Conservation (phyloP, 2,113 vertebrate genomes). For the Semnornis frantzii region DNA sequence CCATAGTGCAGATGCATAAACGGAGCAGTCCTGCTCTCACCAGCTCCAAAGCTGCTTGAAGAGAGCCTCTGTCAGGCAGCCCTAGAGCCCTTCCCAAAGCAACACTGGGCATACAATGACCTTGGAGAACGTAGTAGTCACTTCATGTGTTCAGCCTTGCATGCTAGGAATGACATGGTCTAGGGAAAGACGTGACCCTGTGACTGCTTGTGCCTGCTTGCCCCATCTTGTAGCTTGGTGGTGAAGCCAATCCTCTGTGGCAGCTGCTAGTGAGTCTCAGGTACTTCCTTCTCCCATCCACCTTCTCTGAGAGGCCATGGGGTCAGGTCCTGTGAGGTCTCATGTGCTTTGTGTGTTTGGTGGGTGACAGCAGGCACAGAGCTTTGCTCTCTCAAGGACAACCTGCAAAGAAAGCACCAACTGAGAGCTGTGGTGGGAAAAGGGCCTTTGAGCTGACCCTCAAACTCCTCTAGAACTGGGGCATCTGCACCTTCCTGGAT, state of each 20-base stretch:
- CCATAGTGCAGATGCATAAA: constrained; percentile 36
- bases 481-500: background rate
- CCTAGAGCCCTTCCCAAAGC: background rate
- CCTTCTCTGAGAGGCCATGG: background rate
- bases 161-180: background rate
- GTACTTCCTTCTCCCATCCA: background rate
- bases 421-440: background rate
- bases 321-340: background rate
- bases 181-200: background rate
- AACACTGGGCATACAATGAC: background rate
- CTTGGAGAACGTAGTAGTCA: background rate
- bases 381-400: background rate
- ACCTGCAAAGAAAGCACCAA: constrained; percentile 24
- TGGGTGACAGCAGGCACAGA: background rate
- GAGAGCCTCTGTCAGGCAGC: background rate
- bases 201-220: accelerated
- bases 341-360: background rate
- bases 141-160: background rate
- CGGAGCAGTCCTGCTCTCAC: background rate
- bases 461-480: background rate
- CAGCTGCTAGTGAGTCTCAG: background rate
- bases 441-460: background rate
- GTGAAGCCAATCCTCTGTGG: accelerated
- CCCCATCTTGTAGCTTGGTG: background rate
- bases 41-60: background rate